Conservation (phyloP, 2,113 vertebrate genomes). For the Tachysurus vachellii region DNA sequence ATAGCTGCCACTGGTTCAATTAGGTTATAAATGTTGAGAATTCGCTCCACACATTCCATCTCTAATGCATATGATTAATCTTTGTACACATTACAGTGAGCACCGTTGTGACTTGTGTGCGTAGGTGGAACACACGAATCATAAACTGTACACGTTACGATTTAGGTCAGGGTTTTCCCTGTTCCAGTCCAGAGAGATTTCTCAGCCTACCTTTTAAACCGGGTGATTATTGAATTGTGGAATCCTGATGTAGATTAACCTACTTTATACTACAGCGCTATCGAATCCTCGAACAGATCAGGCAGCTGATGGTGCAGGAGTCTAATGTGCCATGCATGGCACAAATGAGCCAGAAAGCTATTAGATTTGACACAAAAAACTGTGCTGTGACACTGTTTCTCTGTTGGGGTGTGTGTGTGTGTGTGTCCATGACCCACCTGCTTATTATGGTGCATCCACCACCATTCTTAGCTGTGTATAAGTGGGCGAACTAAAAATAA, state of each 20-base stretch:
- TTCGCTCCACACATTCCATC: background rate
- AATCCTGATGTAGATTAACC: background rate
- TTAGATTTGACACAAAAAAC: background rate
- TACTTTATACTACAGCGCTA: background rate
- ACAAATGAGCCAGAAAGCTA: background rate
- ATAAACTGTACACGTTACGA: background rate
- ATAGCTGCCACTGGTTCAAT: background rate
- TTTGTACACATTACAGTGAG: background rate
- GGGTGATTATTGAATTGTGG: background rate
- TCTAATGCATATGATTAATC: conserved; percentile 1
- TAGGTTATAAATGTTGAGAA: background rate
- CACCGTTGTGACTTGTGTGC: conserved; percentile 1
- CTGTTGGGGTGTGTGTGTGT: conserved; percentile 20
- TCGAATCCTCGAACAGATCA: background rate
- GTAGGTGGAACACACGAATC: background rate
- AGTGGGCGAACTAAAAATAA: conserved; percentile 69
- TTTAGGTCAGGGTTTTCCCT: conserved; percentile 2
- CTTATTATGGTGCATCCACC: conserved; percentile 58
- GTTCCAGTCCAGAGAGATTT: background rate
- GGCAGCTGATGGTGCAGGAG: background rate
- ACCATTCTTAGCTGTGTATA: conserved; percentile 54
- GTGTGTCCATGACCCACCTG: conserved; percentile 61
- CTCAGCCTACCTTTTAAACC: background rate
- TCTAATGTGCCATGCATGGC: background rate
- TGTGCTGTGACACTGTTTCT: conserved; percentile 13